phyloP scores from a whole-genome alignment of 2,113 vertebrate genomes.

The Drymodes brunneopygia region DNA sequence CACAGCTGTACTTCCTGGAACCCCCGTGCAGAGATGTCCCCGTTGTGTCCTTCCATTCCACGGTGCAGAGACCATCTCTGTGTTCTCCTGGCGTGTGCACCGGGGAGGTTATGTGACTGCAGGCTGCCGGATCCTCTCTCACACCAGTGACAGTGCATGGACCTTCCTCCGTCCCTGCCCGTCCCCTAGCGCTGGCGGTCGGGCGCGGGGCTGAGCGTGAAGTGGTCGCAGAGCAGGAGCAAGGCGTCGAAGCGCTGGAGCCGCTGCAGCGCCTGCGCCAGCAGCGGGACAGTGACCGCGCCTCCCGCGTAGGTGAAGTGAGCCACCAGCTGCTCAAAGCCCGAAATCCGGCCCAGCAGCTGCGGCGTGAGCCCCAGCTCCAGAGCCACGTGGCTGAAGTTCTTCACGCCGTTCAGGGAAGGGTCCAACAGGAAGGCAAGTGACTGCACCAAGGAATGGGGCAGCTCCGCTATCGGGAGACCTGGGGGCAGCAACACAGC shows the following conservation, averaged over 20 bases:
- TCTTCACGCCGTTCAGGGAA: constrained; percentile 13
- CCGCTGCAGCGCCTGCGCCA: constrained; percentile 40
- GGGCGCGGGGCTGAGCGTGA: not conserved
- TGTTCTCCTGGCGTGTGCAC: not conserved
- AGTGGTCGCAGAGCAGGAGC: constrained; percentile 58
- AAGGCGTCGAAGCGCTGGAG: constrained; percentile 48
- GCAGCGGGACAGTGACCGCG: not conserved
- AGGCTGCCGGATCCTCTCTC: not conserved
- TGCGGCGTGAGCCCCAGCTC: constrained; percentile 19
- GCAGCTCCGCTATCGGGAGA: constrained; percentile 40
- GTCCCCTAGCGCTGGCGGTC: not conserved
- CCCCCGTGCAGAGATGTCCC: not conserved
- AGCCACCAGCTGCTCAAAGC: constrained; percentile 47
- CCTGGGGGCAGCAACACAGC: not conserved
- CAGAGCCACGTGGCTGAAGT: constrained; percentile 55
- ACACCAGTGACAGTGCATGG: not conserved
- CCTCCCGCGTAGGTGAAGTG: not conserved
- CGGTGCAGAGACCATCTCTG: not conserved
- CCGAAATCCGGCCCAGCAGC: constrained; percentile 13
- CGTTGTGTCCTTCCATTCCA: rapidly evolving
- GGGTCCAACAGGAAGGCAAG: constrained; percentile 54
- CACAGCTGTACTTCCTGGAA: not conserved
- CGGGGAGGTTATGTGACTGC: not conserved
- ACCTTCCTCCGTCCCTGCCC: not conserved
- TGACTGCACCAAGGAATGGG: constrained; percentile 20